Evolutionary conservation across 2,113 vertebrate genomes (phyloP).

Genomic region (Poeciliopsis occidentalis): DNA sequence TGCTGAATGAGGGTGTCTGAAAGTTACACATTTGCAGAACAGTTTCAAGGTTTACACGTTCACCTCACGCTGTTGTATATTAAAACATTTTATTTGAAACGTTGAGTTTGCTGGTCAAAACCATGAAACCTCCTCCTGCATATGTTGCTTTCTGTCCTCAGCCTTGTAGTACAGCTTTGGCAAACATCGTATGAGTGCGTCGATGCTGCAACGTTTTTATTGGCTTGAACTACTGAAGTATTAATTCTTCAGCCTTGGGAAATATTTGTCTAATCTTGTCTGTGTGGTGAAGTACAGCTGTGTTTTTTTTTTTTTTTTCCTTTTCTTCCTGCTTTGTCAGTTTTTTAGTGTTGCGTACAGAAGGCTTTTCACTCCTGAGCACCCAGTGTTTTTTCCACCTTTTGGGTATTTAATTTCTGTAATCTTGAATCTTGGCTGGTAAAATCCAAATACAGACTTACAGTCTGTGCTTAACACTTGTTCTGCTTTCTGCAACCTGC

Average conservation of each 20-base stretch:
- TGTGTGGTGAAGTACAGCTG: not conserved
- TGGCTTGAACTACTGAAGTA: not conserved
- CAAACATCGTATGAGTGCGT: not conserved
- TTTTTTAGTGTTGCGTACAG: conserved; percentile 17
- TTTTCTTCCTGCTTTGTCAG: conserved; percentile 31
- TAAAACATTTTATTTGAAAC: not conserved
- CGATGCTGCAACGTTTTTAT: conserved; percentile 14
- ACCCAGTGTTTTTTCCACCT: not conserved
- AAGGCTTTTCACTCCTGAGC: not conserved
- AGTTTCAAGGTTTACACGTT: not conserved
- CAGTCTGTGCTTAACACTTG: not conserved
- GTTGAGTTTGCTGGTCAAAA: not conserved
- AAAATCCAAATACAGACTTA: conserved; percentile 8
- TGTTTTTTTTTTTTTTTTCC: not conserved
- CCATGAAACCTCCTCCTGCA: not conserved
- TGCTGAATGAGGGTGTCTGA: conserved; percentile 10
- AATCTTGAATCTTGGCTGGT: not conserved
- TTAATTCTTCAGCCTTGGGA: conserved; percentile 20
- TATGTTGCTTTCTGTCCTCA: conserved; percentile 10
- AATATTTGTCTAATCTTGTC: conserved; percentile 7
- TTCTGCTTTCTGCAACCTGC: conserved; percentile 5
- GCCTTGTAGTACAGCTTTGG: not conserved
- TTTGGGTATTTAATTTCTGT: not conserved
- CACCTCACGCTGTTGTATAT: not conserved
- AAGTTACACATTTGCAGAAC: conserved; percentile 8